Percentiles rank a stretch among this genome's conserved stretches.
These are phyloP conservation scores for Hydrocynus forskahlii DNA, from an alignment of 2,797 vertebrate species.

Conservation along the genomic window DNA sequence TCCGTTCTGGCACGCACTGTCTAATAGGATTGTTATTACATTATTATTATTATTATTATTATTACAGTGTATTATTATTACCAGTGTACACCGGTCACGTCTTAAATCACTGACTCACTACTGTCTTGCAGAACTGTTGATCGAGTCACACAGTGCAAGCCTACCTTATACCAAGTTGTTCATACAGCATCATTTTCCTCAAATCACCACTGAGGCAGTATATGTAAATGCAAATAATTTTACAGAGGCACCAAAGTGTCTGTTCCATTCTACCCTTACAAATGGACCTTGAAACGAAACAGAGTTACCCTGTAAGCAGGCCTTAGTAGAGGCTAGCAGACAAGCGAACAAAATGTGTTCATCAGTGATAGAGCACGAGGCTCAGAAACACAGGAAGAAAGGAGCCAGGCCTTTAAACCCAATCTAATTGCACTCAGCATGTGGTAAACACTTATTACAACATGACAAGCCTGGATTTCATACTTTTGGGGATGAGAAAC, in stretches of 20 bases:
- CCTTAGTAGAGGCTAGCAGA: neutral
- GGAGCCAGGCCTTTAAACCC: slow-evolving; percentile 49
- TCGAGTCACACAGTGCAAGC: neutral
- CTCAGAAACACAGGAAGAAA: slow-evolving; percentile 46
- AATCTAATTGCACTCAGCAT: slow-evolving; percentile 77
- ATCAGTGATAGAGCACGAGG: slow-evolving; percentile 59
- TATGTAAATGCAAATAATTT: neutral
- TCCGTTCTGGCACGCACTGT: too few relatives aligned
- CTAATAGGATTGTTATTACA: too few relatives aligned
- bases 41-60: too few relatives aligned
- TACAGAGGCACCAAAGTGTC: neutral
- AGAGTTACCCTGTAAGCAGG: slow-evolving; percentile 25
- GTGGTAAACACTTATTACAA: slow-evolving; percentile 77
- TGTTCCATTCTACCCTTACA: neutral
- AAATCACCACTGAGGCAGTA: neutral
- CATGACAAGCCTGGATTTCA: slow-evolving; percentile 69
- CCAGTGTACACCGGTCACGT: too few relatives aligned
- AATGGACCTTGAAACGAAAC: neutral
- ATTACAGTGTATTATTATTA: neutral
- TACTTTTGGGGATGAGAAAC: slow-evolving; percentile 48
- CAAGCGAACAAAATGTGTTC: neutral
- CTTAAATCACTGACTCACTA: neutral
- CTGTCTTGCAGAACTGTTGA: neutral
- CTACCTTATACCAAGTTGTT: too few relatives aligned
- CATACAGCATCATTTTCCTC: neutral